These are phyloP conservation scores for Hemithea aestivaria DNA, from an alignment of 2,888 invertebrate genomes.

Conservation along the genomic window DNA sequence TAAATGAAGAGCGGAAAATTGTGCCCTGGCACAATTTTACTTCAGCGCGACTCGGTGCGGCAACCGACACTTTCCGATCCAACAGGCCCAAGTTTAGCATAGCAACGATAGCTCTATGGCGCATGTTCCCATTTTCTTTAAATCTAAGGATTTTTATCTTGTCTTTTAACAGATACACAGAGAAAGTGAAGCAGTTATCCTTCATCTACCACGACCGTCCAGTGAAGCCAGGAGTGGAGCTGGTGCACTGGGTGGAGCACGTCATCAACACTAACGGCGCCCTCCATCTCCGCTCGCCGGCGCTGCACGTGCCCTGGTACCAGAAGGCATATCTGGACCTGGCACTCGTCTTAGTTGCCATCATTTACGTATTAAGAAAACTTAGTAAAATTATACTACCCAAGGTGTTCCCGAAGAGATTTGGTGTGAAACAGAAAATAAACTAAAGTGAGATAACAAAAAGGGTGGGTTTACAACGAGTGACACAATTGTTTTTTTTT, in stretches of 20 bases:
- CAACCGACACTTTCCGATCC: no score
- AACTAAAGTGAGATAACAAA: slow-evolving; percentile 19
- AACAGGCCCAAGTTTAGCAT: no score
- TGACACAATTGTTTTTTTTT: no score
- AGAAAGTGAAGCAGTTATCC: slow-evolving; percentile 30
- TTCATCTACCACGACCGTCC: slow-evolving; percentile 57
- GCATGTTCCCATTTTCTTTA: no score
- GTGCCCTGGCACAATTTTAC: no score
- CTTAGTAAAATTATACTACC: neutral
- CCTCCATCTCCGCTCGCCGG: slow-evolving; percentile 22
- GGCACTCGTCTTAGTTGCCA: neutral
- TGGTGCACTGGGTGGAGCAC: slow-evolving; percentile 85
- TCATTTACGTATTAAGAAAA: neutral
- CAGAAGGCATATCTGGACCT: neutral
- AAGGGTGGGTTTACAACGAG: no score
- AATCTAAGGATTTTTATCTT: no score
- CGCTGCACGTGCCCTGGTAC: slow-evolving; percentile 20
- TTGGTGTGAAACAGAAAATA: slow-evolving; percentile 44
- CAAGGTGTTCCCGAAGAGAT: slow-evolving; percentile 14
- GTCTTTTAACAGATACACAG: no score
- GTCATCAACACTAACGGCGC: slow-evolving; percentile 46
- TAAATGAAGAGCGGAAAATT: no score
- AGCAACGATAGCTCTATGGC: no score
- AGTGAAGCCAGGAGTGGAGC: slow-evolving; percentile 74
- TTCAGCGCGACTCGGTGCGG: no score